phyloP scores from a whole-genome alignment of 1,140 invertebrate genomes.

The Macrostomum lignano region DNA sequence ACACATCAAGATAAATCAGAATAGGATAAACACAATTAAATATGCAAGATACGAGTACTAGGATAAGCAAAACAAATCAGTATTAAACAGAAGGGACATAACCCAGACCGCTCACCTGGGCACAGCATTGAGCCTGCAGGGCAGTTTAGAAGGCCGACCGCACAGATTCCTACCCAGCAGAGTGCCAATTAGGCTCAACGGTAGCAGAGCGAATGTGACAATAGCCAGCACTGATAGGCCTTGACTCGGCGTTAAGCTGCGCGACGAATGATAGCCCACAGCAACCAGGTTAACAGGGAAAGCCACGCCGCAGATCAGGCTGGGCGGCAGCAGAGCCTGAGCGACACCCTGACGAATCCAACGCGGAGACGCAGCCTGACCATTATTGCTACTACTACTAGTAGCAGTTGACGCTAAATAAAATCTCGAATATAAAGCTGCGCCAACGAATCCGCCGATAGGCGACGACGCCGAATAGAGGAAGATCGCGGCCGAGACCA shows the following conservation, averaged over 20 bases:
- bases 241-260: slow-evolving; percentile 86
- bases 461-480: slow-evolving; percentile 86
- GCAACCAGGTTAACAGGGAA: slow-evolving; percentile 97
- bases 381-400: too few relatives aligned
- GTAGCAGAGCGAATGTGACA: slow-evolving; percentile 84
- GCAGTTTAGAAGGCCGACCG: slow-evolving; percentile 80
- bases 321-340: slow-evolving; percentile 68
- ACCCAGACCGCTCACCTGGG: too few relatives aligned
- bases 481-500: slow-evolving; percentile 84
- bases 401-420: too few relatives aligned
- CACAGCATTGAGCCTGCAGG: slow-evolving; percentile 88
- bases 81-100: too few relatives aligned
- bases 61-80: too few relatives aligned
- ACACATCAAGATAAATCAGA: too few relatives aligned
- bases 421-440: slow-evolving; percentile 72
- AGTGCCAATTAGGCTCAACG: slow-evolving; percentile 69
- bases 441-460: slow-evolving; percentile 87
- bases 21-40: too few relatives aligned
- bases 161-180: slow-evolving; percentile 63
- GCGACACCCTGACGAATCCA: slow-evolving; percentile 96
- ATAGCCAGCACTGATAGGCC: slow-evolving; percentile 50
- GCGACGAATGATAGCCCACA: slow-evolving; percentile 91
- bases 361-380: too few relatives aligned
- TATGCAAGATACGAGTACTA: too few relatives aligned
- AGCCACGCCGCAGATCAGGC: slow-evolving; percentile 67